Conservation (phyloP, 2,888 invertebrate species). For the Macroteleia sp. region DNA sequence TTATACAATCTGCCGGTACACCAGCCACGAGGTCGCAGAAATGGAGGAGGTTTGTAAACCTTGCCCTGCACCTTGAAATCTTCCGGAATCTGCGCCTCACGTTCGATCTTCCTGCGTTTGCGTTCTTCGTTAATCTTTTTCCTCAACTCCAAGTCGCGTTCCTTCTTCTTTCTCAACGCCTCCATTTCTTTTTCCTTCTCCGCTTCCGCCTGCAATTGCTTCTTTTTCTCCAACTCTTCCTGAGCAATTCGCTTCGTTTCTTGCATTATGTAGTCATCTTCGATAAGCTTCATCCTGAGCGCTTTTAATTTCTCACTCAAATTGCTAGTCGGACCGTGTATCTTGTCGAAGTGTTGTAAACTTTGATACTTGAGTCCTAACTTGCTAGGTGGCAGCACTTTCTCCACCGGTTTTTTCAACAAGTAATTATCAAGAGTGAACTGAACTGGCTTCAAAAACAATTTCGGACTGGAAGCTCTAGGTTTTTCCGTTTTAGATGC, state of each 20-base stretch:
- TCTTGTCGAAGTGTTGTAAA: constrained; percentile 28
- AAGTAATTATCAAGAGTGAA: constrained; percentile 8
- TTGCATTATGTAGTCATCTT: constrained; percentile 36
- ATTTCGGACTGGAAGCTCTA: too few species aligned
- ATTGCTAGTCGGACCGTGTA: background rate
- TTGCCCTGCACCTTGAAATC: constrained; percentile 71
- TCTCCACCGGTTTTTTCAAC: background rate
- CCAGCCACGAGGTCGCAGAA: constrained; percentile 76
- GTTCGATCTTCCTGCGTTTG: constrained; percentile 11
- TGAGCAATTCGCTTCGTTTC: background rate
- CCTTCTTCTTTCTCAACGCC: background rate
- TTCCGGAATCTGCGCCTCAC: constrained; percentile 4
- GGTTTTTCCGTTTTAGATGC: too few species aligned
- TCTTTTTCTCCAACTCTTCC: background rate
- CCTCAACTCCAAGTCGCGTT: background rate
- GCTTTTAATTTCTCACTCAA: background rate
- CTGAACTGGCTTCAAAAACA: constrained; percentile 13
- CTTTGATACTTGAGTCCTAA: constrained; percentile 21
- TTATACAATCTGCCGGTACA: constrained; percentile 76
- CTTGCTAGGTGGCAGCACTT: constrained; percentile 8
- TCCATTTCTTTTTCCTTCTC: background rate
- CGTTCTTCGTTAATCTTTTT: constrained; percentile 5
- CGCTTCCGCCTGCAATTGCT: background rate
- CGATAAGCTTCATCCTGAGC: constrained; percentile 1
- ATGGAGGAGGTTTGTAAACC: constrained; percentile 73